Percentiles rank a stretch among this genome's conserved stretches.
Evolutionary conservation across 1,140 invertebrate genomes (phyloP).

Genomic region (Microplitis demolitor): DNA sequence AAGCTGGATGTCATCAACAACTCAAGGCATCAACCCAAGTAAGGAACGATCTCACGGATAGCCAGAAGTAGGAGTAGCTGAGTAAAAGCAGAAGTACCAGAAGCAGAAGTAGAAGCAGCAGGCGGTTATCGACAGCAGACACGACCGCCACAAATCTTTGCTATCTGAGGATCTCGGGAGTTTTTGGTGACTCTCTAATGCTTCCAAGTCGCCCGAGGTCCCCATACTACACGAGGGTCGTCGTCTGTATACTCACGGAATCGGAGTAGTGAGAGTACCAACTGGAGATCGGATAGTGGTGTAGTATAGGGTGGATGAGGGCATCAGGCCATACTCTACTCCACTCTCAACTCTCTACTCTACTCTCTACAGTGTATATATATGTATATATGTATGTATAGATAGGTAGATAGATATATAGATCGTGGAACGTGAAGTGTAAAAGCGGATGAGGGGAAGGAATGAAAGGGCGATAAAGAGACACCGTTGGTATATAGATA

Average conservation of each 20-base stretch:
- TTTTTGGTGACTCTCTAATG: conserved; percentile 55
- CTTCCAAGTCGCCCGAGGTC: conserved; percentile 29
- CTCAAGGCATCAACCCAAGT: too few relatives aligned
- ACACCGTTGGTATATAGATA: conserved; percentile 2
- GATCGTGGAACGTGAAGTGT: too few relatives aligned
- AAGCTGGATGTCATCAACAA: too few relatives aligned
- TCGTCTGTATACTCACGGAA: neutral
- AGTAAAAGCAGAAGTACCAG: conserved; percentile 16
- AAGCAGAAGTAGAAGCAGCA: conserved; percentile 29
- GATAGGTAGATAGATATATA: too few relatives aligned
- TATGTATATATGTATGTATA: too few relatives aligned
- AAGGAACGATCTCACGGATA: neutral
- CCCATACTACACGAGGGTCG: neutral
- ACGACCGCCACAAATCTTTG: conserved; percentile 55
- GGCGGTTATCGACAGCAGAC: conserved; percentile 51
- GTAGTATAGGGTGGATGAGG: conserved; percentile 13
- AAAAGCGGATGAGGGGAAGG: too few relatives aligned
- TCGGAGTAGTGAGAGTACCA: neutral
- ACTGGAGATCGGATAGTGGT: neutral
- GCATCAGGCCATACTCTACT: neutral
- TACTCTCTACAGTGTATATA: too few relatives aligned
- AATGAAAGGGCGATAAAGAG: conserved; percentile 10
- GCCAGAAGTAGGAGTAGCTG: neutral
- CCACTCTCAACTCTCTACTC: too few relatives aligned
- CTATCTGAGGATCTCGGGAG: conserved; percentile 53